phyloP scores from a whole-genome alignment of 2,888 invertebrate species.

The Caprella mutica region DNA sequence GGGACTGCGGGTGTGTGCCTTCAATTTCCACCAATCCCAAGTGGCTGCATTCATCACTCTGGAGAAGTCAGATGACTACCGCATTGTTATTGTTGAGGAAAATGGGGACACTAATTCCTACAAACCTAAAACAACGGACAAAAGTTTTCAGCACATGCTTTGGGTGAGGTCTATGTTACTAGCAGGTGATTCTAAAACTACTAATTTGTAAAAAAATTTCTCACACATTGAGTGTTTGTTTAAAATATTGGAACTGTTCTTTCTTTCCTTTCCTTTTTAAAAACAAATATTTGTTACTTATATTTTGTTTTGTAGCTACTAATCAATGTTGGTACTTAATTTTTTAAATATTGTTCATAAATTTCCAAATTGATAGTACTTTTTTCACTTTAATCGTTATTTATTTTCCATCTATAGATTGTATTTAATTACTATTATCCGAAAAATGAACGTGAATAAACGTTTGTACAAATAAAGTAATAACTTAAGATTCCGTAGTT shows the following conservation, averaged over 20 bases:
- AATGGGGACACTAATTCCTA: slow-evolving; percentile 24
- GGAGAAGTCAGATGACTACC: slow-evolving; percentile 21
- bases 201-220: too few relatives aligned
- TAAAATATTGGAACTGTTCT: too few relatives aligned
- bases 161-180: slow-evolving; percentile 30
- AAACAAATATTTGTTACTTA: too few relatives aligned
- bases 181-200: too few relatives aligned
- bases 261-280: too few relatives aligned
- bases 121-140: slow-evolving; percentile 22
- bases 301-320: background rate
- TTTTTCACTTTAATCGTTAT: background rate
- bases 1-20: slow-evolving; percentile 26
- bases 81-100: slow-evolving; percentile 23
- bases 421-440: background rate
- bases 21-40: slow-evolving; percentile 25
- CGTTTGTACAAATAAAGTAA: background rate
- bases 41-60: slow-evolving; percentile 25
- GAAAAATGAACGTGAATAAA: background rate
- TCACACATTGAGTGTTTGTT: too few relatives aligned
- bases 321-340: background rate
- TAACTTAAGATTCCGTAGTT: too few relatives aligned
- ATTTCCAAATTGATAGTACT: background rate
- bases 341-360: background rate
- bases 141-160: slow-evolving; percentile 27
- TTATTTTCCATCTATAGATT: background rate